Percentiles rank a stretch among this genome's conserved stretches.
Conservation (phyloP, 92 coral and sea anemone genomes). For the Phenganax subtilis region DNA sequence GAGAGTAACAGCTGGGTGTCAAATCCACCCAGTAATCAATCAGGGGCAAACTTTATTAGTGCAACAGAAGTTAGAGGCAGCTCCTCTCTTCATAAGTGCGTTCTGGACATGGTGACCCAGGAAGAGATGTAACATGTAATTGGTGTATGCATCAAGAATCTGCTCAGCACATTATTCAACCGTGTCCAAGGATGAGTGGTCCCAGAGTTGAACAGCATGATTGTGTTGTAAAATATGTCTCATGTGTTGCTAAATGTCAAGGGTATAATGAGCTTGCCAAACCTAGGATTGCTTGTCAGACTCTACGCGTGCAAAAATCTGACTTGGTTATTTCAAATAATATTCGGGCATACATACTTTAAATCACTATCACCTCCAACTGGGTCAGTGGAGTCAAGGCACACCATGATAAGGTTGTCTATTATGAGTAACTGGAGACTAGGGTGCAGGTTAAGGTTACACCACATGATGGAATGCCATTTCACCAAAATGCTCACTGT, state of each 20-base stretch:
- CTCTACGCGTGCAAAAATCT: slow-evolving; percentile 31
- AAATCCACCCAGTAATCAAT: slow-evolving; percentile 9
- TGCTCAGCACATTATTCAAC: slow-evolving; percentile 38
- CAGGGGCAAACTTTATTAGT: slow-evolving; percentile 20
- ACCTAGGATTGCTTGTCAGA: slow-evolving; percentile 3
- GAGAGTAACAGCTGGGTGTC: slow-evolving; percentile 22
- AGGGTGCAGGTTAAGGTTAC: background rate
- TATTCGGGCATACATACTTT: slow-evolving; percentile 20
- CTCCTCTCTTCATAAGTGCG: slow-evolving; percentile 28
- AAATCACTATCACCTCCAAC: slow-evolving; percentile 37
- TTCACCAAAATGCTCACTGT: too few relatives aligned
- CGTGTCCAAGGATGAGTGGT: slow-evolving; percentile 15
- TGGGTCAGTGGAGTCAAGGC: slow-evolving; percentile 13
- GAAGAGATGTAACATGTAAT: slow-evolving; percentile 24
- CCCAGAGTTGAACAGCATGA: slow-evolving; percentile 27
- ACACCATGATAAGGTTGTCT: slow-evolving; percentile 30
- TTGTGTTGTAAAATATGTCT: slow-evolving; percentile 3
- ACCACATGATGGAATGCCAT: too few relatives aligned
- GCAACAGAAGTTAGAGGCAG: slow-evolving; percentile 26
- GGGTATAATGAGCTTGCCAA: slow-evolving; percentile 1
- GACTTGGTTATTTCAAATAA: slow-evolving; percentile 25
- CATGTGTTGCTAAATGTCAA: background rate
- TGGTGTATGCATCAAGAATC: background rate
- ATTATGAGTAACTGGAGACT: slow-evolving; percentile 17
- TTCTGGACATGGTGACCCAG: slow-evolving; percentile 12